Conservation (phyloP, 2,888 invertebrate species). For the Callyntrura sp. region DNA sequence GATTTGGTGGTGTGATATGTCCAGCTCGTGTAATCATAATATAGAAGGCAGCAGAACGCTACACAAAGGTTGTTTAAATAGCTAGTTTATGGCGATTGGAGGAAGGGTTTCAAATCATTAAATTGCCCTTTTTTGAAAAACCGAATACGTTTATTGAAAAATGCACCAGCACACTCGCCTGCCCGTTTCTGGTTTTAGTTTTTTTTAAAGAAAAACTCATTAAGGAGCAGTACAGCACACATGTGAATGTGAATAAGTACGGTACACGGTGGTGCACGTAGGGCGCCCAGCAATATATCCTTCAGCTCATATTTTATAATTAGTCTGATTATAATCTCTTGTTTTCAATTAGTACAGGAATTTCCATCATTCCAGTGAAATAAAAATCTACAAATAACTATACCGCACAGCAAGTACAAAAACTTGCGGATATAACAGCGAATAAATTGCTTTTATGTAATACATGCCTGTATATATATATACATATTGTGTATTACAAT, state of each 20-base stretch:
- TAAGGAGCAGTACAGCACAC: slow-evolving; percentile 22
- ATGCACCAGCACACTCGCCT: no score
- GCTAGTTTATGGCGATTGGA: slow-evolving; percentile 30
- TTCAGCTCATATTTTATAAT: slow-evolving; percentile 71
- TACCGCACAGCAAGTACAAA: slow-evolving; percentile 31
- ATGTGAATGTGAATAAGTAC: not conserved
- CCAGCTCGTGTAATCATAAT: no score
- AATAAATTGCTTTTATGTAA: slow-evolving; percentile 23
- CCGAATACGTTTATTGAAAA: not conserved
- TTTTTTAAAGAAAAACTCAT: slow-evolving; percentile 43
- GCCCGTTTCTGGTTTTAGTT: no score
- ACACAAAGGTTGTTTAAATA: slow-evolving; percentile 4
- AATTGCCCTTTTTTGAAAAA: slow-evolving; percentile 31
- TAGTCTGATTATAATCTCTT: slow-evolving; percentile 64
- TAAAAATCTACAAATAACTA: not conserved
- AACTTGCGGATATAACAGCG: not conserved
- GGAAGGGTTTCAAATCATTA: slow-evolving; percentile 36
- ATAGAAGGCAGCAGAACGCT: not conserved
- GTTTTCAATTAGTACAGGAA: slow-evolving; percentile 73
- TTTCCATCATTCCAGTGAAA: slow-evolving; percentile 69
- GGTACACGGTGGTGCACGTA: no score
- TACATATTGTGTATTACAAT: no score
- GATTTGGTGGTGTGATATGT: slow-evolving; percentile 18
- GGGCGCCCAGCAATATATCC: no score
- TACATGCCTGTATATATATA: not conserved